phyloP scores from a whole-genome alignment of 2,888 invertebrate genomes.

The Argyresthia goedartella region DNA sequence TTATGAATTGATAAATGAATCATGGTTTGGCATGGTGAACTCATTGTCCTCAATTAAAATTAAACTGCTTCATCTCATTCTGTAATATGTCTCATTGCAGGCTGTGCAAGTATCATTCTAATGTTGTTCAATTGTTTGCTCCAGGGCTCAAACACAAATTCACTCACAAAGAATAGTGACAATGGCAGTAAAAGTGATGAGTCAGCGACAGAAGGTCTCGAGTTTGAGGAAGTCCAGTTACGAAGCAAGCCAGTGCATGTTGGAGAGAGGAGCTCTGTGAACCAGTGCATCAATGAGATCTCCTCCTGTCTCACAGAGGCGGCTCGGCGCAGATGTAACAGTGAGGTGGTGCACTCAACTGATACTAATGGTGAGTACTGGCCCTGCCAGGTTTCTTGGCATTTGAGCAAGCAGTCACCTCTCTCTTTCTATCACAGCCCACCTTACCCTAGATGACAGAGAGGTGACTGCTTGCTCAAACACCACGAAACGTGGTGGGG shows the following conservation, averaged over 20 bases:
- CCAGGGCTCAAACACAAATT: slow-evolving; percentile 49
- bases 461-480: neutral
- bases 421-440: too few species aligned
- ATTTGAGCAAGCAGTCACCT: too few species aligned
- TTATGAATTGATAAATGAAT: too few species aligned
- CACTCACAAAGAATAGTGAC: slow-evolving; percentile 49
- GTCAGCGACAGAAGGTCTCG: slow-evolving; percentile 33
- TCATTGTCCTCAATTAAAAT: too few species aligned
- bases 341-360: slow-evolving; percentile 46
- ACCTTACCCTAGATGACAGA: neutral
- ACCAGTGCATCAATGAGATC: slow-evolving; percentile 80
- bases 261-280: slow-evolving; percentile 62
- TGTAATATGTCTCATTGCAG: too few species aligned
- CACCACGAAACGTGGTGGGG: neutral
- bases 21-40: too few species aligned
- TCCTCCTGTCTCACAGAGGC: slow-evolving; percentile 67
- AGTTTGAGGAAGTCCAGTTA: slow-evolving; percentile 51
- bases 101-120: too few species aligned
- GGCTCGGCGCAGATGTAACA: slow-evolving; percentile 49
- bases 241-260: slow-evolving; percentile 43
- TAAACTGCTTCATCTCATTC: too few species aligned
- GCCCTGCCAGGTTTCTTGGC: too few species aligned
- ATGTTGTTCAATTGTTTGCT: neutral
- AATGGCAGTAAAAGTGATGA: slow-evolving; percentile 49
- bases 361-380: neutral